Conservation (phyloP, 2,113 vertebrate genomes). For the Anas platyrhynchos region DNA sequence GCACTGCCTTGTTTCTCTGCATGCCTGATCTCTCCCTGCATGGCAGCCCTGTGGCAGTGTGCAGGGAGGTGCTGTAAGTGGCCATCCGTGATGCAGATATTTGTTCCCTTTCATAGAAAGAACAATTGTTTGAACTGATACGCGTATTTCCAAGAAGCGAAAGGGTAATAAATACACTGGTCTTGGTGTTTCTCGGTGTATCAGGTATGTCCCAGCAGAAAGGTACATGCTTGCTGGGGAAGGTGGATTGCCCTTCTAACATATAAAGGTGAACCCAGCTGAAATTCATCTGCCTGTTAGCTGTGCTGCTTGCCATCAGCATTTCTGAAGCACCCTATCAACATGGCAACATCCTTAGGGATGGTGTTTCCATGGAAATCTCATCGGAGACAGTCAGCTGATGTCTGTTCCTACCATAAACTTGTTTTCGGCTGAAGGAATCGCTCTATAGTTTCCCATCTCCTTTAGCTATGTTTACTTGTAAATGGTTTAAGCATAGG, state of each 20-base stretch:
- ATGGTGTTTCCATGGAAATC: conserved; percentile 91
- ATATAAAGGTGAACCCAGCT: neutral
- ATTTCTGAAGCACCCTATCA: conserved; percentile 62
- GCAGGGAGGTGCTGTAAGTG: neutral
- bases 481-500: neutral
- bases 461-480: neutral
- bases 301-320: conserved; percentile 24
- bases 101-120: neutral
- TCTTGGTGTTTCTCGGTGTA: neutral
- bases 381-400: conserved; percentile 85
- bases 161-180: neutral
- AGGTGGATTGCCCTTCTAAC: neutral
- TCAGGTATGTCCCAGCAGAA: neutral
- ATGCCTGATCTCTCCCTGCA: neutral
- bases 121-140: neutral
- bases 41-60: neutral
- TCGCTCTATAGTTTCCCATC: neutral
- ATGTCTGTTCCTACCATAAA: conserved; percentile 79
- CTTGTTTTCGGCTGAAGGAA: conserved; percentile 37
- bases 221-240: neutral
- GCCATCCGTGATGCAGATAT: neutral
- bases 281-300: neutral
- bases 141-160: neutral
- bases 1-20: neutral
- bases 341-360: conserved; percentile 84